phyloP scores from a whole-genome alignment of 2,888 invertebrate genomes.

The Luperina testacea region DNA sequence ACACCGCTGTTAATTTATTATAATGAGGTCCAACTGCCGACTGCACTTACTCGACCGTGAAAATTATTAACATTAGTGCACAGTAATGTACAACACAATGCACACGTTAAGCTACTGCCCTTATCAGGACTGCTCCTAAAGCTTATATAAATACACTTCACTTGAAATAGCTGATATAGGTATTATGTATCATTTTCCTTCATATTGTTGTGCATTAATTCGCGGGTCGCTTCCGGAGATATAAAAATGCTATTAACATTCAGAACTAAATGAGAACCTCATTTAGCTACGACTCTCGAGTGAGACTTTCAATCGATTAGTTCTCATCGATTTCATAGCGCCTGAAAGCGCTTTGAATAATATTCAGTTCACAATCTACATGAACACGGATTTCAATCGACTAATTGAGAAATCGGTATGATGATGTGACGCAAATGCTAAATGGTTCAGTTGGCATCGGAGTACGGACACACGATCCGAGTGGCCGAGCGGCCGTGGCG shows the following conservation, averaged over 20 bases:
- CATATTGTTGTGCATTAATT: constrained; percentile 27
- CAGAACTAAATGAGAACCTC: constrained; percentile 6
- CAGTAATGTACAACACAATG: constrained; percentile 74
- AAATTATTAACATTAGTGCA: constrained; percentile 86
- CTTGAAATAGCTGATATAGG: constrained; percentile 21
- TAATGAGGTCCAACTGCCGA: constrained; percentile 88
- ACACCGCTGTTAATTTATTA: constrained; percentile 87
- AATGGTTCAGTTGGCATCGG: constrained; percentile 59
- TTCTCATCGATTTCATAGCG: constrained; percentile 21
- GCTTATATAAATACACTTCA: constrained; percentile 36
- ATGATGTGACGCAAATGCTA: constrained; percentile 57
- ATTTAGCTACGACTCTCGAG: constrained; percentile 8
- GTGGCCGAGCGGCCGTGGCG: constrained; percentile 28
- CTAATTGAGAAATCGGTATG: constrained; percentile 63
- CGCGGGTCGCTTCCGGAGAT: constrained; percentile 11
- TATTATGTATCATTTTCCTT: constrained; percentile 51
- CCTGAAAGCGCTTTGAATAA: constrained; percentile 23
- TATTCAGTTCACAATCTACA: constrained; percentile 14
- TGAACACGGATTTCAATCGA: constrained; percentile 49
- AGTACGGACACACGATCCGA: constrained; percentile 53
- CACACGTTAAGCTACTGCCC: constrained; percentile 59
- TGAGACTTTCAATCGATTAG: constrained; percentile 13
- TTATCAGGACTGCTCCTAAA: constrained; percentile 48
- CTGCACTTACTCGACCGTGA: constrained; percentile 84
- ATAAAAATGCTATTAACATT: constrained; percentile 25